Base-by-base conservation (phyloP, 2,888 invertebrate genomes). In the Ptilodon capucinus region DNA sequence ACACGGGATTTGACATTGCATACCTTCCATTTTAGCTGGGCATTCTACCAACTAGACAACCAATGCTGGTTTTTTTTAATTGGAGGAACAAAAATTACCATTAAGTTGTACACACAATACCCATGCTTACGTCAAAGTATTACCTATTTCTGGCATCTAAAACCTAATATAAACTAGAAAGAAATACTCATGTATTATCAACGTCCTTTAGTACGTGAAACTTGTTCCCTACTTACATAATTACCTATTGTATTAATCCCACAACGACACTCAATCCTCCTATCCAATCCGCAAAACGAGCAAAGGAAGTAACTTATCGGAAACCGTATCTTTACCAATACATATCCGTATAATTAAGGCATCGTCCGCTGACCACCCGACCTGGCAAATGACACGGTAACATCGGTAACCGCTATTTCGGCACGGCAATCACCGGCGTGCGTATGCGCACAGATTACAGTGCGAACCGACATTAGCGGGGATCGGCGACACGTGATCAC, bases 311-410 rank as follows among this genome's bases (percentile, higher is more conserved):
- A 39, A 48, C 62, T 56, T 58, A 80, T 81, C 76, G 81, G 77
- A 82, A 74, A 81, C 74, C 71, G 61, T 76, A 68, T 61, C 53
- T 63, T 70, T 69, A 68, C 65, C 68, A 51, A 18, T 54, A 50
- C 51, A 41, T 35, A 55, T 54, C 46, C 62, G 48, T 81, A 77
- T 84, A 83, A 86, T 86, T 84, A 85, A 60, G 59, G 64, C 58
- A 71, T 70, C 68, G 66, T 60, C 54, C 71, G 68, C 74, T 74
- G 81, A 79, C 79, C 78, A 72, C 74, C 69, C 68, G 67, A 58
- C 60, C 61, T 76, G 76, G 79, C 77, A 90, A 89, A 90, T 89
- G 87, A 90, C 86, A 88, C 76, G 80, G 76, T 79, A 74, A 74
- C 28, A 3, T 28, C 9, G 35, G 11, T 16, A 35, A 38, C 77